Conservation (phyloP, 2,797 vertebrate species). For the Danio tinwini region DNA sequence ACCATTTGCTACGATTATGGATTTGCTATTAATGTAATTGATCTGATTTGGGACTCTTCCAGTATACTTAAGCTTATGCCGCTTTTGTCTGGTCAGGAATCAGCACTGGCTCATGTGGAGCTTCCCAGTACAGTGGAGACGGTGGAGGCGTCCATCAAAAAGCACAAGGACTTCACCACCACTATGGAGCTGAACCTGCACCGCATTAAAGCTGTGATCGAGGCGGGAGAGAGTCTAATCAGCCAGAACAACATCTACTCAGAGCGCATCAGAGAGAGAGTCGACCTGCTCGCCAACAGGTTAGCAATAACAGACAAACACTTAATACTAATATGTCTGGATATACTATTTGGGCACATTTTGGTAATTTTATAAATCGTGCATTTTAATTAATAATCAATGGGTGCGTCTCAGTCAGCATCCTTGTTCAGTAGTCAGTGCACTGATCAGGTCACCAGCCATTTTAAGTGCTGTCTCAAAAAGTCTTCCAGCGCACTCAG, state of each 20-base stretch:
- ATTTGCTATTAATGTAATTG: slow-evolving; percentile 22
- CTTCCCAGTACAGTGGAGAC: slow-evolving; percentile 86
- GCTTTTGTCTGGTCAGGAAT: slow-evolving; percentile 75
- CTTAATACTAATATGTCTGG: too few relatives aligned
- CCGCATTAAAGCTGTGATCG: slow-evolving; percentile 85
- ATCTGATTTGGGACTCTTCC: background rate
- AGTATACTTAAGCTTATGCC: slow-evolving; percentile 10
- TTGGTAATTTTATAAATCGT: too few relatives aligned
- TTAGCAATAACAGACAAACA: slow-evolving; percentile 58
- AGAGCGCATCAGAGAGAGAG: slow-evolving; percentile 82
- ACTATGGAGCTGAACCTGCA: slow-evolving; percentile 93
- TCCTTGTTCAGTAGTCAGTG: too few relatives aligned
- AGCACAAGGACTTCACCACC: slow-evolving; percentile 90
- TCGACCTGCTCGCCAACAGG: slow-evolving; percentile 83
- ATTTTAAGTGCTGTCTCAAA: too few relatives aligned
- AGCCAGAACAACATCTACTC: slow-evolving; percentile 88
- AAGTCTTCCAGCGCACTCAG: too few relatives aligned
- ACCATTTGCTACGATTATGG: slow-evolving; percentile 1
- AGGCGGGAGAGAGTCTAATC: slow-evolving; percentile 88
- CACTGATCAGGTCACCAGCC: too few relatives aligned
- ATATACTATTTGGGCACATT: too few relatives aligned
- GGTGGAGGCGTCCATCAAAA: slow-evolving; percentile 84
- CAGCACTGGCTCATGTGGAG: slow-evolving; percentile 81
- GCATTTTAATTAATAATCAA: too few relatives aligned
- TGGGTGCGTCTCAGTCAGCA: too few relatives aligned